Evolutionary conservation across 2,113 vertebrate species (phyloP).

Genomic region (Ariopsis seemanni): DNA sequence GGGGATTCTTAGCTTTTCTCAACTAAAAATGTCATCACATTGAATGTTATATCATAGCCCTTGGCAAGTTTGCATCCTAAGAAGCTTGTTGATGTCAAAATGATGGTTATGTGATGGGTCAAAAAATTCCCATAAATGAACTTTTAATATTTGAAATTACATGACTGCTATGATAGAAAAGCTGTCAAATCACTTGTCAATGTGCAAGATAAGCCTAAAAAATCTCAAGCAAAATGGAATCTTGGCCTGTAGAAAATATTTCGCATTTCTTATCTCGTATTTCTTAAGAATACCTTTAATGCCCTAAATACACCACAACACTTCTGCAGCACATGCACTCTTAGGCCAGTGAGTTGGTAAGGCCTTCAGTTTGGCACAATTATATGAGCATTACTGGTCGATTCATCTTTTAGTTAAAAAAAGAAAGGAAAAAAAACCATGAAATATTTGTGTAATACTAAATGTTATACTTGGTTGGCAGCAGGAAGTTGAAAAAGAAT

Average conservation of each 20-base stretch:
- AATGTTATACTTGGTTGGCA: neutral
- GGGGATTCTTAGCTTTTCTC: neutral
- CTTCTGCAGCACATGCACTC: neutral
- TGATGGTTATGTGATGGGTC: neutral
- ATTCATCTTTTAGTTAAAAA: neutral
- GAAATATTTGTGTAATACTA: neutral
- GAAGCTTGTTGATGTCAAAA: neutral
- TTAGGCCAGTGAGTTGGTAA: neutral
- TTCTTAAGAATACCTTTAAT: neutral
- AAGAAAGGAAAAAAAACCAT: neutral
- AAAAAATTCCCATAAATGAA: neutral
- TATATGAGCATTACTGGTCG: neutral
- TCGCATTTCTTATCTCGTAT: neutral
- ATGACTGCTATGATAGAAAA: neutral
- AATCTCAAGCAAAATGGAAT: neutral
- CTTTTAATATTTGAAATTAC: slow-evolving; percentile 11
- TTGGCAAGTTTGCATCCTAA: neutral
- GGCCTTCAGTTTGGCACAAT: neutral
- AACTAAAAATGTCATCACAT: neutral
- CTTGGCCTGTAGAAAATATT: neutral
- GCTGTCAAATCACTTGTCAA: neutral
- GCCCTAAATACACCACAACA: neutral
- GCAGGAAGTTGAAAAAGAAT: neutral
- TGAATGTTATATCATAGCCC: neutral
- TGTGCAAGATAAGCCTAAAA: slow-evolving; percentile 12